Conservation (phyloP, 2,113 vertebrate genomes). For the Chlamydotis undulata region DNA sequence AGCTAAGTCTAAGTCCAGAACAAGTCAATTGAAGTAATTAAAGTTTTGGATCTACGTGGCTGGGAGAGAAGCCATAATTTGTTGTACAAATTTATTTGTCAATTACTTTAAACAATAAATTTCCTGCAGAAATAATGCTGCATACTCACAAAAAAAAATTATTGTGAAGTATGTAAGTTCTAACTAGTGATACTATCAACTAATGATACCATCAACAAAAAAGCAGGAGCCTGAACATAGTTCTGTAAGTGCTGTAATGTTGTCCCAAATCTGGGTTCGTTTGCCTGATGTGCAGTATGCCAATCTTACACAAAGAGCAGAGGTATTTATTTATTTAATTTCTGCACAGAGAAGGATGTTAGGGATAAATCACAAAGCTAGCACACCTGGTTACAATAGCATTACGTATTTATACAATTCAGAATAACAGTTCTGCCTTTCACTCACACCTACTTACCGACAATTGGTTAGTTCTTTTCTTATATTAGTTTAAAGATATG, state of each 20-base stretch:
- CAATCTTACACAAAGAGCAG: too few relatives aligned
- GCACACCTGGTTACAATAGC: too few relatives aligned
- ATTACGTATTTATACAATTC: too few relatives aligned
- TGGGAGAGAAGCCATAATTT: not conserved
- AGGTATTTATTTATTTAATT: too few relatives aligned
- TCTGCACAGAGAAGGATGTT: too few relatives aligned
- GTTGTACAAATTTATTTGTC: not conserved
- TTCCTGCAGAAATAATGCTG: not conserved
- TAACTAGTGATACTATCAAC: not conserved
- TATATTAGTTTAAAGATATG: too few relatives aligned
- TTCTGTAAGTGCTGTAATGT: not conserved
- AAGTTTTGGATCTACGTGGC: not conserved
- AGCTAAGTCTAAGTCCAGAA: not conserved
- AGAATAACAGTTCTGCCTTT: too few relatives aligned
- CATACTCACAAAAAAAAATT: not conserved
- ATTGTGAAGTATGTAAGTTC: not conserved
- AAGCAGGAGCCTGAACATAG: not conserved
- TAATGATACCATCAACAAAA: not conserved
- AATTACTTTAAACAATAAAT: not conserved
- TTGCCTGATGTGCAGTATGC: too few relatives aligned
- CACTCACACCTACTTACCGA: too few relatives aligned
- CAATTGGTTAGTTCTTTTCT: too few relatives aligned
- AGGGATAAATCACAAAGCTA: too few relatives aligned
- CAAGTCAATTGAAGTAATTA: not conserved
- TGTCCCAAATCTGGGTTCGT: too few relatives aligned